Conservation (phyloP, 2,113 vertebrate species). For the Channa argus region DNA sequence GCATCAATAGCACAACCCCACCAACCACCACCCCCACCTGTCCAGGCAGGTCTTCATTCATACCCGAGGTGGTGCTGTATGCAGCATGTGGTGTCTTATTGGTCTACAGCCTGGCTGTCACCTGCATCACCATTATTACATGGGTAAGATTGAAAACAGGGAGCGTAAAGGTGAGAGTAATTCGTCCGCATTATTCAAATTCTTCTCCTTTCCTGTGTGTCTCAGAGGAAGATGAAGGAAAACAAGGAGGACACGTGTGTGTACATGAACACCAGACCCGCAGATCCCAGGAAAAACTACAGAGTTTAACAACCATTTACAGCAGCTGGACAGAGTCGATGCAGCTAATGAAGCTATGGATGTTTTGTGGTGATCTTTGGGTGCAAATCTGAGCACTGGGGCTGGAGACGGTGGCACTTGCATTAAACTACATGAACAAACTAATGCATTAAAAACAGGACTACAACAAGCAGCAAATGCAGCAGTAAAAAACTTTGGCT, state of each 20-base stretch:
- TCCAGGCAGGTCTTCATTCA: background rate
- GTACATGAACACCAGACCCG: constrained; percentile 29
- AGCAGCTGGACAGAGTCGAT: background rate
- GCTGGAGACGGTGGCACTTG: no score
- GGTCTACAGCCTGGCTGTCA: constrained; percentile 43
- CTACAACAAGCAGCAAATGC: no score
- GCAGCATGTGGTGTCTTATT: constrained; percentile 13
- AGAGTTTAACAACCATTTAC: background rate
- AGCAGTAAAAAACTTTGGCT: no score
- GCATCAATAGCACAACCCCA: background rate
- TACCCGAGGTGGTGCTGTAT: constrained; percentile 15
- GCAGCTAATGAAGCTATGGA: background rate
- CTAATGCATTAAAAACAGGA: no score
- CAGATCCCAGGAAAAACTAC: background rate
- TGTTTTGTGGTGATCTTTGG: background rate
- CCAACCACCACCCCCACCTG: background rate
- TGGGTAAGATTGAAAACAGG: constrained; percentile 17
- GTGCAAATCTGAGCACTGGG: background rate
- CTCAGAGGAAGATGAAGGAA: constrained; percentile 30
- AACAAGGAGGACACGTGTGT: background rate
- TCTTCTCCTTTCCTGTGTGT: background rate
- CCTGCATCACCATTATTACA: background rate
- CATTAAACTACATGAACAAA: no score
- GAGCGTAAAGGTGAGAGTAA: background rate
- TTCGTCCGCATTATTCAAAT: background rate